These are phyloP conservation scores for Mionectes olivaceus DNA, from an alignment of 2,797 vertebrate species.

Conservation along the genomic window DNA sequence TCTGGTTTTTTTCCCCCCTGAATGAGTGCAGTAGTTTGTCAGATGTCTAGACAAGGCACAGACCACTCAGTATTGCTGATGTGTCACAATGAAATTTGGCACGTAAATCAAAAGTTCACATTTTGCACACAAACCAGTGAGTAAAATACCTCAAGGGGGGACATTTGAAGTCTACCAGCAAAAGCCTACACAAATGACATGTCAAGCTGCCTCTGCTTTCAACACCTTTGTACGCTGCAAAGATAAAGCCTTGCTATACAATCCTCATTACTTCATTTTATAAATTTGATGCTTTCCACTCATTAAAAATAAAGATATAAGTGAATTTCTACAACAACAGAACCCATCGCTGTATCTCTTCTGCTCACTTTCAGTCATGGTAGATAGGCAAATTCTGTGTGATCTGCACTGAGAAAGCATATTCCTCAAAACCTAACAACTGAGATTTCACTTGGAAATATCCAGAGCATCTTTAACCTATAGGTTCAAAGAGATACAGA, in stretches of 20 bases:
- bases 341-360: not conserved
- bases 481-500: not conserved
- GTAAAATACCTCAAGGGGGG: not conserved
- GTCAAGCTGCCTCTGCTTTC: not conserved
- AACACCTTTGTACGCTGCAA: not conserved
- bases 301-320: not conserved
- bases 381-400: not conserved
- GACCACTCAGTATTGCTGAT: not conserved
- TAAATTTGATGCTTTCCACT: not conserved
- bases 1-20: accelerated
- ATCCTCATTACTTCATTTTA: not conserved
- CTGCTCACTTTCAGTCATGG: not conserved
- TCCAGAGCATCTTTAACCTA: not conserved
- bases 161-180: not conserved
- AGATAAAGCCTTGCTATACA: conserved; percentile 31
- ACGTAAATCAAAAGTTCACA: not conserved
- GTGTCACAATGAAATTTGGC: not conserved
- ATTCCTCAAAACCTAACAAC: not conserved
- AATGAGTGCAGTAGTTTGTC: conserved; percentile 14
- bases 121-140: not conserved
- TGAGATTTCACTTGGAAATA: not conserved
- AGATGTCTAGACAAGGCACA: conserved; percentile 48
- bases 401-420: not conserved
- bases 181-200: not conserved
- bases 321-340: not conserved